phyloP scores from a whole-genome alignment of 2,888 invertebrate species.

The Drosophila emarginata region DNA sequence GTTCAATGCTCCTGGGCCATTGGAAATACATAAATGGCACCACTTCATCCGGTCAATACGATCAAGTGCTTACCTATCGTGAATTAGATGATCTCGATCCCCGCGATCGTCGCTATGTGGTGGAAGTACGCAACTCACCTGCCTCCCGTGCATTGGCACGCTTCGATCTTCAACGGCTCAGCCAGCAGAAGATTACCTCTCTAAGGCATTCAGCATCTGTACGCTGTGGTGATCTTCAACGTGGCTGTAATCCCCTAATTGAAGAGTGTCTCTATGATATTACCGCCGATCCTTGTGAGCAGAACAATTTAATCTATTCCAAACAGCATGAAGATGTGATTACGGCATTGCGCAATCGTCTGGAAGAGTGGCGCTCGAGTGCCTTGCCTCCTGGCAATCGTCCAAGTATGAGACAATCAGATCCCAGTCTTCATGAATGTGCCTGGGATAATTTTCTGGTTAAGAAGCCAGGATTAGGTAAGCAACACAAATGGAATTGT shows the following conservation, averaged over 20 bases:
- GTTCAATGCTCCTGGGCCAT: slow-evolving; percentile 63
- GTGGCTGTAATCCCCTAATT: slow-evolving; percentile 70
- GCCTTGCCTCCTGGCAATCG: slow-evolving; percentile 82
- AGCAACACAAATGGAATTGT: neutral
- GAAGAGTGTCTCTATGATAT: slow-evolving; percentile 84
- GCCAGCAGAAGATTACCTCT: slow-evolving; percentile 36
- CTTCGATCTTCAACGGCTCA: slow-evolving; percentile 52
- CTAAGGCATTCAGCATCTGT: slow-evolving; percentile 54
- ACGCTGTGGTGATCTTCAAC: slow-evolving; percentile 47
- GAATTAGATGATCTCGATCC: slow-evolving; percentile 71
- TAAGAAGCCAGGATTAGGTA: slow-evolving; percentile 33
- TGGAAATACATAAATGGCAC: slow-evolving; percentile 81
- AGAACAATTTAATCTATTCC: slow-evolving; percentile 72
- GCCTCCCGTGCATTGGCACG: slow-evolving; percentile 55
- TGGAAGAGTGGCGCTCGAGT: slow-evolving; percentile 82
- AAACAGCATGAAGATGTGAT: slow-evolving; percentile 45
- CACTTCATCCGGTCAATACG: slow-evolving; percentile 64
- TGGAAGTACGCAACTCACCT: slow-evolving; percentile 61
- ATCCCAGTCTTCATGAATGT: slow-evolving; percentile 84
- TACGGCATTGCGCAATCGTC: slow-evolving; percentile 80
- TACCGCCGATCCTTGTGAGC: slow-evolving; percentile 84
- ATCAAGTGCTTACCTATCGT: slow-evolving; percentile 65
- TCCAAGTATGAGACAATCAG: slow-evolving; percentile 82
- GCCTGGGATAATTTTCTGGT: slow-evolving; percentile 84
- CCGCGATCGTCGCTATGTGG: slow-evolving; percentile 60